Evolutionary conservation across 2,797 vertebrate genomes (phyloP), one percentile per base, ranked within the genome.

Genomic region (Falco columbarius): DNA sequence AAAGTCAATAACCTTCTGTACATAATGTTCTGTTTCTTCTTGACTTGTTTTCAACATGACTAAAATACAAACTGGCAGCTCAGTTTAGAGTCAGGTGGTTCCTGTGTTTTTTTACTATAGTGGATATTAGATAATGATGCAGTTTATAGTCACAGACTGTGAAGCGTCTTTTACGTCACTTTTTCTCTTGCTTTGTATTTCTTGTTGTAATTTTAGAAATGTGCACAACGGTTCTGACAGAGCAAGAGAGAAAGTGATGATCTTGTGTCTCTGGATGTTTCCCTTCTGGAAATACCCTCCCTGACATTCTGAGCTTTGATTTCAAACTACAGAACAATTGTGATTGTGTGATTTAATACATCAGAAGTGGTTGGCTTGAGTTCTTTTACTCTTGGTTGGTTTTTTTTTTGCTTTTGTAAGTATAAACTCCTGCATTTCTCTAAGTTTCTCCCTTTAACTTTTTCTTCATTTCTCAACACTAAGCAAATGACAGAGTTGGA

Each of bases 11-110:
- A 61, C 68, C 36, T 94, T 93, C 88, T 88, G 91, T 93, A 93
- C 87, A 56, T 89, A 86, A 63, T 94, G 91, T 95, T 96, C 82
- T 84, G 14, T 94, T 96, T 93, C 73, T 91, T 91, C 75, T 83
- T 91, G 86, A 76, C 85, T 95, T 86, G 70, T 88, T 95, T 94
- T 90, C 76, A 94, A 58, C 66, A 56, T 47, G 75, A 88, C 66
- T 94, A 51, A 90, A 95, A 86, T 84, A 51, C 62, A 91, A 34
- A 51, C 55, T 95, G 85, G 70, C 80, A 93, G 80, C 73, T 90
- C 30, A 61, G 71, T 32, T 74, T 89, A 30, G 38, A 84, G 76
- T 75, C 51, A 72, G 38, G 86, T 86, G 2, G 3, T 70, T 73
- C n/a, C 52, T 51, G 20, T 76, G 40, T 70, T 84, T 40, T 90